Base-by-base conservation (phyloP, 1,140 invertebrate genomes). In the Vanessa atalanta region DNA sequence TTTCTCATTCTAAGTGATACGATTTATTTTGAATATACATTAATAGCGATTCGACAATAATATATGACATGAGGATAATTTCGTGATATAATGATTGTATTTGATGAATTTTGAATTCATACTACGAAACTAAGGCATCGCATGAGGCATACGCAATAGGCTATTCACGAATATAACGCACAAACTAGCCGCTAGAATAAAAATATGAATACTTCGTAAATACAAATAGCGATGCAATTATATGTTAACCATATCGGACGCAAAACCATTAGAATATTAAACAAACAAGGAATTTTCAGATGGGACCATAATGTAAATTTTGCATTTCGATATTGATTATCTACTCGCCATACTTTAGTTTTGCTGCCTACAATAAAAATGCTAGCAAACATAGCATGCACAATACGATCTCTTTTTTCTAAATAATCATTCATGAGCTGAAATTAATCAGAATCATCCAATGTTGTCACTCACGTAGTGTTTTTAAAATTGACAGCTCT, bases 1-100 rank as follows among this genome's bases (percentile, higher is more conserved):
- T 51, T 51, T 51, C 7, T 14, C 48, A 51, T 15, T 51, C 48
- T 51, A 51, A 51, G 1, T 51, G 48, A n/a, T 51, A 51, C 48
- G 12, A 15, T 51, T 50, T 51, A 13, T 12, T 57, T 23, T 57
- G 6, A 23, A 57, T 57, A 23, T 16, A 57, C 13, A 57, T 23
- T 57, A n/a, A 57, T 23, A 1, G 53, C n/a, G n/a, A 16, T 7
- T 11, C 23, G 53, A 23, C 20, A 57, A 11, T 23, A 57, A 23
- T 13, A 16, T 20, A 26, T 70, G 47, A 48, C 0, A 61, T 61
- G 53, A 0, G 43, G 43, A 11, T n/a, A 47, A 61, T 61, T 61
- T 61, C 57, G 57, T 50, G 69, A 61, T 51, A 65, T 16, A 64
- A 31, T 70, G 68, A 70, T 70, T 63, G n/a, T 48, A 63, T 15